Evolutionary conservation across 1,140 invertebrate species (phyloP).

Genomic region (Pseudomyrmex pallidus): DNA sequence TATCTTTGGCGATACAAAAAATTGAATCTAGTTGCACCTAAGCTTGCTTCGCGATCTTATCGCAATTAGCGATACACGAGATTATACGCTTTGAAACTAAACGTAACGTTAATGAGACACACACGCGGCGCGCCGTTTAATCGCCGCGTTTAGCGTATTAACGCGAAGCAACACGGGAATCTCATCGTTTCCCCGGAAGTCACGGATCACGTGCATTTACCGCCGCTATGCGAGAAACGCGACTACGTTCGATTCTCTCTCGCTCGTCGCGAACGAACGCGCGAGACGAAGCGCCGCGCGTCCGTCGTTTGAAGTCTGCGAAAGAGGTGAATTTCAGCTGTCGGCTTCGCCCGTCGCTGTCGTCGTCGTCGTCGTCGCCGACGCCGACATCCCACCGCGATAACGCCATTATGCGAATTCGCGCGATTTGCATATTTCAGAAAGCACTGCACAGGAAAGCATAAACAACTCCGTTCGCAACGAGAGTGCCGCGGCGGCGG

Average conservation of each 20-base stretch:
- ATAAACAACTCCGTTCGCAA: constrained; percentile 80
- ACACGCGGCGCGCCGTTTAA: no score
- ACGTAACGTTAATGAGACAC: constrained; percentile 25
- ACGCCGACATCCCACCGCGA: constrained; percentile 76
- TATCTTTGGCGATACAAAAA: no score
- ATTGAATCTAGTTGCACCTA: no score
- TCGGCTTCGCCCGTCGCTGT: constrained; percentile 59
- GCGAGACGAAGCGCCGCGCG: constrained; percentile 12
- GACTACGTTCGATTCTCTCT: constrained; percentile 35
- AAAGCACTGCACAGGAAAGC: constrained; percentile 82
- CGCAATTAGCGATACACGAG: not conserved
- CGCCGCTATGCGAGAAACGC: constrained; percentile 21
- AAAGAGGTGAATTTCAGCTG: constrained; percentile 70
- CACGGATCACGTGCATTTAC: constrained; percentile 1
- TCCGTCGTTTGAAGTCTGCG: constrained; percentile 67
- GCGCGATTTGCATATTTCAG: constrained; percentile 83
- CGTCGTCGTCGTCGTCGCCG: constrained; percentile 56
- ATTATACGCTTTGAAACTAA: not conserved
- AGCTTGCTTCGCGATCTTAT: not conserved
- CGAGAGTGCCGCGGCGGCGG: constrained; percentile 62
- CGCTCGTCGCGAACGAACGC: constrained; percentile 33
- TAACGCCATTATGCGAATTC: constrained; percentile 82
- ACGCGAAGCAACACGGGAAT: constrained; percentile 20
- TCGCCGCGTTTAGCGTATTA: constrained; percentile 1
- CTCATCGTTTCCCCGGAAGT: constrained; percentile 7